phyloP scores from a whole-genome alignment of 2,888 invertebrate species.

The Iphiclides podalirius region DNA sequence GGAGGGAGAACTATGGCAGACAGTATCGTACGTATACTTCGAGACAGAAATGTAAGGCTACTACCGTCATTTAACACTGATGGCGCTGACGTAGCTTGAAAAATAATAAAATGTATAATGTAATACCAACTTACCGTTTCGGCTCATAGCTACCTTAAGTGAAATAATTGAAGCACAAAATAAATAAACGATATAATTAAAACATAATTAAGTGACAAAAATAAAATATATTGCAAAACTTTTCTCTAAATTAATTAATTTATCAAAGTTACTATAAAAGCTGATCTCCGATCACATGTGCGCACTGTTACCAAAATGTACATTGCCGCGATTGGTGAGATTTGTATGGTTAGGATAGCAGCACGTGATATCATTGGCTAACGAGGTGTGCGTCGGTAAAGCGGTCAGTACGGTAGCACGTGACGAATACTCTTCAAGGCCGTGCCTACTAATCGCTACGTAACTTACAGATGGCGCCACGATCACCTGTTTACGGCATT shows the following conservation, averaged over 20 bases:
- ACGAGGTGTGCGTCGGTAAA: constrained; percentile 40
- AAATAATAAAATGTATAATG: constrained; percentile 30
- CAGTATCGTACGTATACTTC: too few relatives aligned
- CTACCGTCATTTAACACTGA: constrained; percentile 1
- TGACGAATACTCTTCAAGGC: constrained; percentile 45
- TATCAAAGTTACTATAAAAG: constrained; percentile 22
- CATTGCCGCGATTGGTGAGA: constrained; percentile 50
- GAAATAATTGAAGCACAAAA: not conserved
- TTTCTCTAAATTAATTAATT: constrained; percentile 14
- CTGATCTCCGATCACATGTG: constrained; percentile 65
- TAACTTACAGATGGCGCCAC: constrained; percentile 50
- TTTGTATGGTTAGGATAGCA: constrained; percentile 40
- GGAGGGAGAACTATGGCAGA: constrained; percentile 1
- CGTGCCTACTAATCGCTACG: constrained; percentile 25
- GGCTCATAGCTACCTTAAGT: constrained; percentile 45
- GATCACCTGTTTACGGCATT: constrained; percentile 50
- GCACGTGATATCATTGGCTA: constrained; percentile 44
- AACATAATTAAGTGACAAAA: constrained; percentile 4
- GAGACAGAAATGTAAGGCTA: constrained; percentile 17
- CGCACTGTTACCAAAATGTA: constrained; percentile 50
- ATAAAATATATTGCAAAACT: not conserved
- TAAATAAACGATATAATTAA: not conserved
- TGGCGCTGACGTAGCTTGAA: constrained; percentile 6
- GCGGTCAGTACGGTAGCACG: constrained; percentile 47
- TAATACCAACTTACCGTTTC: constrained; percentile 53